phyloP scores from a whole-genome alignment of 2,797 vertebrate genomes.

The Bothrops alternatus region DNA sequence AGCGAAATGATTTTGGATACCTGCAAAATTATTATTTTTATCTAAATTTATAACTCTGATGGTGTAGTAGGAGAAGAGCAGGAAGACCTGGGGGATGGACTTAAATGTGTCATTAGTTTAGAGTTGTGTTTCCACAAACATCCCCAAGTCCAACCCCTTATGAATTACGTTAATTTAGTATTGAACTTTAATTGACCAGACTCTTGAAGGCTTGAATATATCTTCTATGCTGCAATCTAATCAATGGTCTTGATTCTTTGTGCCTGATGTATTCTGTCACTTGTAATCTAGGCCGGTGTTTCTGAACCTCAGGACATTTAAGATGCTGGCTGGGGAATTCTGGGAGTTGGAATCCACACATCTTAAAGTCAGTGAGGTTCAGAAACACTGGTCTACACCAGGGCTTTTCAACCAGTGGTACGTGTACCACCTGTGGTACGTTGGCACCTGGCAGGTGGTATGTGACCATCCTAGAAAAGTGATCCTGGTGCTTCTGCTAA shows the following conservation, averaged over 20 bases:
- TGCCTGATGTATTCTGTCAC: neutral
- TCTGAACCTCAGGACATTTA: neutral
- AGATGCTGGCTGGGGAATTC: neutral
- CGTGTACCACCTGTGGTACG: no score
- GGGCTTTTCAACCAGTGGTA: no score
- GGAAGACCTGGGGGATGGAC: neutral
- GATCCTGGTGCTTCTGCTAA: no score
- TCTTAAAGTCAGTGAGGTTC: neutral
- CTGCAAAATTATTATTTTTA: neutral
- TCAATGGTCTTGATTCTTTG: neutral
- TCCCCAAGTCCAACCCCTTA: neutral
- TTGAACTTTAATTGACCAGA: neutral
- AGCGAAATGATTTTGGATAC: neutral
- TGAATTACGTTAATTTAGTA: neutral
- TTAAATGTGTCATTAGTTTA: neutral
- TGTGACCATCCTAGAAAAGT: no score
- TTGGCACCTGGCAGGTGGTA: no score
- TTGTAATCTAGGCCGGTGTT: neutral
- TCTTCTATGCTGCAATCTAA: neutral
- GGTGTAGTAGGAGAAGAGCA: neutral
- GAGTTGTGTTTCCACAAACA: neutral
- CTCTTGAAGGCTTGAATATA: neutral
- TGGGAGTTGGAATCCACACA: neutral
- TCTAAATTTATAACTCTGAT: neutral
- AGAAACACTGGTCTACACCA: neutral